phyloP scores from a whole-genome alignment of 2,113 vertebrate species.

The Probosciger aterrimus region DNA sequence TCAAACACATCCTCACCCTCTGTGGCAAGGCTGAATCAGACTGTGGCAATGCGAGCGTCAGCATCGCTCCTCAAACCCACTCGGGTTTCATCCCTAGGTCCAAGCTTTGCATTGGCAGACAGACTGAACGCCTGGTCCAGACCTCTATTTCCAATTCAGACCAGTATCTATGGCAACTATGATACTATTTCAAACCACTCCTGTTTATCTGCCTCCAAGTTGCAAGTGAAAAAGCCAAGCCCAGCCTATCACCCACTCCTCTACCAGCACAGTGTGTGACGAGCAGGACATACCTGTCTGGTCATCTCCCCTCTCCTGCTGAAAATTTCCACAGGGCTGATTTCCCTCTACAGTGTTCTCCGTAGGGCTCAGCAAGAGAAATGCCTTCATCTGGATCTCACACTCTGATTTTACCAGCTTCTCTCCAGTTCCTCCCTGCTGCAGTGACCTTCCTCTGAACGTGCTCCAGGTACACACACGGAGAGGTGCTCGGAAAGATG shows the following conservation, averaged over 20 bases:
- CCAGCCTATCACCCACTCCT: background rate
- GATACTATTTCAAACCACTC: constrained; percentile 7
- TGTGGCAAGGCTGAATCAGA: background rate
- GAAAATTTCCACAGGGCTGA: background rate
- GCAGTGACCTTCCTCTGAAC: background rate
- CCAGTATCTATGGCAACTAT: background rate
- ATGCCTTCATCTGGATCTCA: background rate
- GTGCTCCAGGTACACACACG: background rate
- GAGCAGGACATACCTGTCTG: background rate
- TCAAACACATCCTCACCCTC: background rate
- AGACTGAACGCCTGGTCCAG: background rate
- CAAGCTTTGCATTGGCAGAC: background rate
- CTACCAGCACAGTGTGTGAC: accelerated
- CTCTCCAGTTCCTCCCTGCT: background rate
- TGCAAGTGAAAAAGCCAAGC: background rate
- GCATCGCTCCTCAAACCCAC: background rate
- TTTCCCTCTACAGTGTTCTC: background rate
- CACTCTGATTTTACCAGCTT: background rate
- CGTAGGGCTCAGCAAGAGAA: background rate
- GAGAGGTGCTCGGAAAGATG: accelerated
- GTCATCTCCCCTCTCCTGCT: background rate
- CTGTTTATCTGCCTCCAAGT: background rate
- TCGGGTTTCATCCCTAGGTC: background rate
- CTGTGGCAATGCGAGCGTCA: background rate
- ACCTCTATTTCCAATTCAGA: background rate